A percentile compares a stretch with the other conserved stretches of the same genome.
Evolutionary conservation across 2,888 invertebrate genomes (phyloP).

Genomic region (Alviniconcha strummeri): DNA sequence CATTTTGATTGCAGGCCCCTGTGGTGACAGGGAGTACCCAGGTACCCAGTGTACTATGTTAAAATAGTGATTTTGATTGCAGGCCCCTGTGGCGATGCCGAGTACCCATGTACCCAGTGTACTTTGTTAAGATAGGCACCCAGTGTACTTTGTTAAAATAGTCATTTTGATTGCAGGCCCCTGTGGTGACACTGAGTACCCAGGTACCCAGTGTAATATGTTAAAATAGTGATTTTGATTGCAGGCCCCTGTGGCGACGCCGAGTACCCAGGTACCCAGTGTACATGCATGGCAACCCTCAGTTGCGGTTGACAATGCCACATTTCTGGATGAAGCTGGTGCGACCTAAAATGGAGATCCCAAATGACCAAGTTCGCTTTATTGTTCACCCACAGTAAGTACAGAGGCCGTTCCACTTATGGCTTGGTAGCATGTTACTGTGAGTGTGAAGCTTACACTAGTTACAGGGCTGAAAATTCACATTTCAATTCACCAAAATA

Average conservation of each 20-base stretch:
- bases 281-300: conserved; percentile 95
- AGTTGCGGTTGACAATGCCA: conserved; percentile 91
- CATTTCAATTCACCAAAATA: too few species aligned
- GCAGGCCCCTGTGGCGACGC: conserved; percentile 68
- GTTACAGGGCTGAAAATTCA: too few species aligned
- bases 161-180: conserved; percentile 55
- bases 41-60: conserved; percentile 87
- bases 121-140: too few species aligned
- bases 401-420: too few species aligned
- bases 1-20: conserved; percentile 60
- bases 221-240: conserved; percentile 25
- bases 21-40: conserved; percentile 63
- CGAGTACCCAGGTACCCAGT: conserved; percentile 84
- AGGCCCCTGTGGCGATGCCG: conserved; percentile 67
- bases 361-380: conserved; percentile 89
- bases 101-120: not conserved
- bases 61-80: conserved; percentile 30
- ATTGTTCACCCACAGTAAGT: conserved; percentile 87
- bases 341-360: conserved; percentile 78
- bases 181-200: conserved; percentile 63
- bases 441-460: too few species aligned
- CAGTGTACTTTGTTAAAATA: too few species aligned
- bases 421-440: too few species aligned
- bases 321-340: conserved; percentile 98
- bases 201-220: too few species aligned